These are phyloP conservation scores for Herpetotheres cachinnans DNA, from an alignment of 2,113 vertebrate genomes.

Conservation along the genomic window DNA sequence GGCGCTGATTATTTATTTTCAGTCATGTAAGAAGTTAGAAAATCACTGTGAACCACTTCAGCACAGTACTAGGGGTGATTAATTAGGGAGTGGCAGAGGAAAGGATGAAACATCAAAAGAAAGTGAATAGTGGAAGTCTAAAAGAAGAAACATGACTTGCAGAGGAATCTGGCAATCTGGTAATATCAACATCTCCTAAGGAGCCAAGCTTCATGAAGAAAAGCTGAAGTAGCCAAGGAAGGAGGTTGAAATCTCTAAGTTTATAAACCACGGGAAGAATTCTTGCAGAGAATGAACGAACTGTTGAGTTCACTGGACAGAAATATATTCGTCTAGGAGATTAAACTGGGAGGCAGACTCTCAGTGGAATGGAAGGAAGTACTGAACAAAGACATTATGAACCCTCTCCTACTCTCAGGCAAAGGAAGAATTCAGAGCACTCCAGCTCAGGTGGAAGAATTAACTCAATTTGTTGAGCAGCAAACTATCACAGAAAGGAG, in stretches of 20 bases:
- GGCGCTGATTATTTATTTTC: neutral
- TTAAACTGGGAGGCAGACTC: neutral
- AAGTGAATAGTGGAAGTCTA: neutral
- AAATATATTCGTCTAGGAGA: neutral
- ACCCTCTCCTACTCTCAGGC: neutral
- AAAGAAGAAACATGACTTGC: neutral
- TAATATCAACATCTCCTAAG: neutral
- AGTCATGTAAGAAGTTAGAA: neutral
- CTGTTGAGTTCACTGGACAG: neutral
- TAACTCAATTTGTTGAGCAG: neutral
- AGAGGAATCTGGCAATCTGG: neutral
- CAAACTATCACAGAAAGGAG: neutral
- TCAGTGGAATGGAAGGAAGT: neutral
- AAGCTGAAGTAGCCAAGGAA: neutral
- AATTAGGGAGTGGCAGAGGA: neutral
- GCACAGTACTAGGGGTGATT: neutral
- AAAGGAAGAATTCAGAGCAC: neutral
- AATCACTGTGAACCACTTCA: neutral
- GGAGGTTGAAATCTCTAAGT: neutral
- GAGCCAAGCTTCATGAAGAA: neutral
- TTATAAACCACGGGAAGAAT: neutral
- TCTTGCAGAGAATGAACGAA: neutral
- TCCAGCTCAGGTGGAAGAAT: neutral
- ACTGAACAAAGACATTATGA: neutral
- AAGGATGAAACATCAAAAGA: conserved; percentile 11